Evolutionary conservation across 2,888 invertebrate species (phyloP).

Genomic region (Mythimna albipuncta): DNA sequence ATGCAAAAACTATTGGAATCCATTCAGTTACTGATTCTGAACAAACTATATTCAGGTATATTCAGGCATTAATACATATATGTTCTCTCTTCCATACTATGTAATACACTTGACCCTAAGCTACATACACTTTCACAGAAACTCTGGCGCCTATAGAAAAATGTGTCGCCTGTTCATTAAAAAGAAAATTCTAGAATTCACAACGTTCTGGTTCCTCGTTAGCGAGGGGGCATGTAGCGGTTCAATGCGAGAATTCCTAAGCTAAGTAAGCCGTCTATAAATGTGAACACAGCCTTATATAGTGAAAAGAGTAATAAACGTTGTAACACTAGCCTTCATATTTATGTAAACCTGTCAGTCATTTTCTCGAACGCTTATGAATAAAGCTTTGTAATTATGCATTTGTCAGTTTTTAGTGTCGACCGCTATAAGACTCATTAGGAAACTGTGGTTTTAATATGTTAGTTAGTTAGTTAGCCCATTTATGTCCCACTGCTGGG

Average conservation of each 20-base stretch:
- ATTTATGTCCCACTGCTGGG: too few species aligned
- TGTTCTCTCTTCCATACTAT: background rate
- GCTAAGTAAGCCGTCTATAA: slow-evolving; percentile 50
- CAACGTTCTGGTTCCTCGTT: slow-evolving; percentile 40
- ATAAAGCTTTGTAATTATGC: slow-evolving; percentile 33
- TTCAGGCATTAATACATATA: background rate
- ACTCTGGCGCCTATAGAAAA: slow-evolving; percentile 22
- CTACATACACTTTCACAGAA: slow-evolving; percentile 32
- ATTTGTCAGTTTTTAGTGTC: background rate
- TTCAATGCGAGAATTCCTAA: slow-evolving; percentile 34
- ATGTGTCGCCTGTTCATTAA: slow-evolving; percentile 38
- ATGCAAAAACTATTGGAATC: too few species aligned
- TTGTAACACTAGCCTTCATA: slow-evolving; percentile 54
- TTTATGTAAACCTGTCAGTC: slow-evolving; percentile 57
- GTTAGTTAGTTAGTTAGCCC: too few species aligned
- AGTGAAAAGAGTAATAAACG: slow-evolving; percentile 49
- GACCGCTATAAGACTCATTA: background rate
- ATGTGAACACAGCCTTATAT: slow-evolving; percentile 44
- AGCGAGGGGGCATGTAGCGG: slow-evolving; percentile 32
- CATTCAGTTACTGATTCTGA: too few species aligned
- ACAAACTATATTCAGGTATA: too few species aligned
- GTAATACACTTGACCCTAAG: background rate
- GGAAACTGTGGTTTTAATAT: too few species aligned
- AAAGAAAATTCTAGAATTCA: slow-evolving; percentile 50
- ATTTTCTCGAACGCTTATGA: slow-evolving; percentile 49